These are phyloP conservation scores for Merluccius polli DNA, from an alignment of 2,797 vertebrate species.

Conservation along the genomic window DNA sequence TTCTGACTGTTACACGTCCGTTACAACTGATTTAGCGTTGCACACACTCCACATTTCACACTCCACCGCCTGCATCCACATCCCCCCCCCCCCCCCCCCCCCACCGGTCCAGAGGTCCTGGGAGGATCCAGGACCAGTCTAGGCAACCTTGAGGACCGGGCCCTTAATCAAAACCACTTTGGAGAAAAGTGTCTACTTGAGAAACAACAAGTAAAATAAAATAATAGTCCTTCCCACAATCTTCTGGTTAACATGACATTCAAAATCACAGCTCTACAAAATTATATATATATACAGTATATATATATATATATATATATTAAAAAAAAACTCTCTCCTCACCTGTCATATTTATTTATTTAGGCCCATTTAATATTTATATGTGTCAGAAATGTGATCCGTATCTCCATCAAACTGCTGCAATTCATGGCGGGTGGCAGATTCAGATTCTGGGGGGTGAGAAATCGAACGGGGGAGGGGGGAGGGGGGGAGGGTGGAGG, in stretches of 20 bases:
- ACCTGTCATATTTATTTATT: neutral
- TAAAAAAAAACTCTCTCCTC: neutral
- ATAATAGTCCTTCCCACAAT: neutral
- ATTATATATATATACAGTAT: no score
- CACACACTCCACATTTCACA: no score
- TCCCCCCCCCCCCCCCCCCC: no score
- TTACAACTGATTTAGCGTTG: neutral
- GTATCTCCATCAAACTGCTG: constrained; percentile 28
- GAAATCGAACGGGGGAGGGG: no score
- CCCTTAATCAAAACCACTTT: neutral
- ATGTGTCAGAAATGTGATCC: constrained; percentile 31
- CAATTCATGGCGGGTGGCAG: constrained; percentile 27
- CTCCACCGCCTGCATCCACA: no score
- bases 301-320: no score
- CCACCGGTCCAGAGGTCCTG: no score
- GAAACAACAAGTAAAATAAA: neutral
- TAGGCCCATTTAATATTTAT: neutral
- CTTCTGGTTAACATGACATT: neutral
- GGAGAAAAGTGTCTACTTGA: neutral
- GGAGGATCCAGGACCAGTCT: no score
- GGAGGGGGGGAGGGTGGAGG: no score
- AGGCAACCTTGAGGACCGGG: no score
- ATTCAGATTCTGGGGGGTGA: no score
- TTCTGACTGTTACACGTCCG: neutral
- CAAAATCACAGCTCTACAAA: neutral